phyloP scores from a whole-genome alignment of 2,797 vertebrate species.

The Gouania willdenowi region DNA sequence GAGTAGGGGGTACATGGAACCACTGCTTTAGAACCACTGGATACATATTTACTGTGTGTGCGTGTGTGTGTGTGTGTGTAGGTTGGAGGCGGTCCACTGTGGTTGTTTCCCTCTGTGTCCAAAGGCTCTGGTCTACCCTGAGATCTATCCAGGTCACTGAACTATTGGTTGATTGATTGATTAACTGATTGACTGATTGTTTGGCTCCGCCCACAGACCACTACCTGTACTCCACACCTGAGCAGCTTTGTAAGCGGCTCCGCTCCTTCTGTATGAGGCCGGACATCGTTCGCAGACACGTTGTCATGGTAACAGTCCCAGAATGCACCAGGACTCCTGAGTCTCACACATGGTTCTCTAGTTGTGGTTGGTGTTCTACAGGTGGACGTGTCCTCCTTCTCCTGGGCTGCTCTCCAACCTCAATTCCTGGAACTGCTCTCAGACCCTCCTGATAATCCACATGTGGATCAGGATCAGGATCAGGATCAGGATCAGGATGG shows the following conservation, averaged over 20 bases:
- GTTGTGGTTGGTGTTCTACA: slow-evolving; percentile 37
- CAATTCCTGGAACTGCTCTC: too few relatives aligned
- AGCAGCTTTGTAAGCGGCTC: slow-evolving; percentile 90
- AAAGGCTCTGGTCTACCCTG: slow-evolving; percentile 90
- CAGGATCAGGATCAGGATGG: too few relatives aligned
- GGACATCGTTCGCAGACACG: slow-evolving; percentile 79
- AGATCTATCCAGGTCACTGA: slow-evolving; percentile 96
- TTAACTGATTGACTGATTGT: too few relatives aligned
- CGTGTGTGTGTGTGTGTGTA: slow-evolving; percentile 1
- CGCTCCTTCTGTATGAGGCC: slow-evolving; percentile 87
- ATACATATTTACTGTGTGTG: too few relatives aligned
- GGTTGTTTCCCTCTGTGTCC: slow-evolving; percentile 95
- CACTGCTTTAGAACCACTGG: too few relatives aligned
- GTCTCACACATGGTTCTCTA: not conserved
- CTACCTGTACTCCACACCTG: slow-evolving; percentile 96
- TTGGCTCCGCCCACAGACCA: too few relatives aligned
- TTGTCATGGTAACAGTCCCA: slow-evolving; percentile 79
- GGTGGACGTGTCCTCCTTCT: slow-evolving; percentile 83
- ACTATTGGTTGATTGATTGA: too few relatives aligned
- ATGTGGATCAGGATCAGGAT: too few relatives aligned
- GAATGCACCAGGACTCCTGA: too few relatives aligned
- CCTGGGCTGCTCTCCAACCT: slow-evolving; percentile 82
- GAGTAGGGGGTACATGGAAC: too few relatives aligned
- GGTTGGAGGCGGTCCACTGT: slow-evolving; percentile 92
- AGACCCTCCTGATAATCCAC: slow-evolving; percentile 81